These are phyloP conservation scores for Lepidiolamprologus cunningtoni DNA, from an alignment of 2,113 vertebrate genomes.

Conservation along the genomic window DNA sequence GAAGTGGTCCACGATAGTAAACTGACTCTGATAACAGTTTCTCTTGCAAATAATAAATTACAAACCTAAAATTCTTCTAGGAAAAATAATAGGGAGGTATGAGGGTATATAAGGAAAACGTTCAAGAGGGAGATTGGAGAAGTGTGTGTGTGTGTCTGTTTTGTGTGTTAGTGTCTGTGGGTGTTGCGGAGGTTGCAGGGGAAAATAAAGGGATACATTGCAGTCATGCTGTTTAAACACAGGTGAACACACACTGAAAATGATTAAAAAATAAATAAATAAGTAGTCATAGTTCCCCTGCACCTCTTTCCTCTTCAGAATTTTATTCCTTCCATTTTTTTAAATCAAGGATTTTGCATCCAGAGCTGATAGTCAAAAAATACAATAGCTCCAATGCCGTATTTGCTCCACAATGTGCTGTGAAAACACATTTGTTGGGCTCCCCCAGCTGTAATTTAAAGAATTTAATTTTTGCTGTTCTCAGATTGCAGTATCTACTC, in stretches of 20 bases:
- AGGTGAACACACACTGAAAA: background rate
- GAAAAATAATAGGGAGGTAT: constrained; percentile 36
- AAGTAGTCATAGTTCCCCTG: background rate
- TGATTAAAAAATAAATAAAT: background rate
- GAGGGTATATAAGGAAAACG: constrained; percentile 13
- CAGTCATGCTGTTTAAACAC: background rate
- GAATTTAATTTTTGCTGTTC: background rate
- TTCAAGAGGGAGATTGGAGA: background rate
- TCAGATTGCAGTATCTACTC: background rate
- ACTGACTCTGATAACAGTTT: constrained; percentile 73
- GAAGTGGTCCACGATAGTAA: constrained; percentile 71
- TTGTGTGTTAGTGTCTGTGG: background rate
- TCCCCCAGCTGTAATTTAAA: background rate
- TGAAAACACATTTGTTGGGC: background rate
- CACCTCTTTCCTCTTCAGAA: background rate
- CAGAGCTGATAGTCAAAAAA: background rate
- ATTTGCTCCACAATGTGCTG: background rate
- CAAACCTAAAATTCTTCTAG: constrained; percentile 59
- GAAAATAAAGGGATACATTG: background rate
- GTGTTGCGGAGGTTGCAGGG: background rate
- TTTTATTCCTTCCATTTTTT: background rate
- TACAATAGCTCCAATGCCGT: background rate
- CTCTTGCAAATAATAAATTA: constrained; percentile 78
- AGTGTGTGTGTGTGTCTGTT: background rate
- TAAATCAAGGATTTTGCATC: background rate